Percentiles rank a stretch among this genome's conserved stretches.
Conservation (phyloP, 2,797 vertebrate genomes). For the Aulostomus chinensis region DNA sequence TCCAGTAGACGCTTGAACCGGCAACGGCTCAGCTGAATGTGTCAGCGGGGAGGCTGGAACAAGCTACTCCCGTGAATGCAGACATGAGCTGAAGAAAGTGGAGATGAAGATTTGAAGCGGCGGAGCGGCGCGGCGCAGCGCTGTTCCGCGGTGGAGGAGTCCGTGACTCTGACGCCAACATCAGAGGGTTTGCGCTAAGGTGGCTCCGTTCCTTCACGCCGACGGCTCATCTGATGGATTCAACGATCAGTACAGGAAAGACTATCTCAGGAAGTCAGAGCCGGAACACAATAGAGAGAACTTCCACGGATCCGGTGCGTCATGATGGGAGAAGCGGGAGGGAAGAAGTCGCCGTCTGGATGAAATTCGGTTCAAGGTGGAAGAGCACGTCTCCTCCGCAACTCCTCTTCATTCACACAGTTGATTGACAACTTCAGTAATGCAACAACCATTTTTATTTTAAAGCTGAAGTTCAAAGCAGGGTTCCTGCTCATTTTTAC, state of each 20-base stretch:
- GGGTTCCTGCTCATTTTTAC: too few relatives aligned
- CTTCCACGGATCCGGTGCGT: conserved; percentile 19
- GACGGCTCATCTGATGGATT: background rate
- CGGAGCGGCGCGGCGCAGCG: conserved; percentile 48
- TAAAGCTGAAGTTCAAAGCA: too few relatives aligned
- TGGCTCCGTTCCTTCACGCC: conserved; percentile 41
- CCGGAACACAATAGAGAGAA: conserved; percentile 17
- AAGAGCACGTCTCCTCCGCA: background rate
- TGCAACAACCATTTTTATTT: background rate
- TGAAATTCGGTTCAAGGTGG: conserved; percentile 22
- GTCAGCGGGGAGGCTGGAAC: conserved; percentile 18
- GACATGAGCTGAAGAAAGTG: conserved; percentile 56
- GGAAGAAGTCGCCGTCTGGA: conserved; percentile 11
- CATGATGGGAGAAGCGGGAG: conserved; percentile 8
- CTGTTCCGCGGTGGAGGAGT: conserved; percentile 42
- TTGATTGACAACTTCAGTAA: background rate
- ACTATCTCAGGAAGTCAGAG: background rate
- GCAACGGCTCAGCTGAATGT: conserved; percentile 24
- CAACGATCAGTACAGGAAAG: background rate
- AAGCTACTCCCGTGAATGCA: conserved; percentile 47
- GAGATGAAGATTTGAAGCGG: conserved; percentile 54
- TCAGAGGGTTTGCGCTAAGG: conserved; percentile 58
- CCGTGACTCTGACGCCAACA: conserved; percentile 56
- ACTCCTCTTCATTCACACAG: conserved; percentile 8
- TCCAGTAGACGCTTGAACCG: conserved; percentile 9